Percentiles rank a stretch among this genome's conserved stretches.
phyloP scores from a whole-genome alignment of 2,888 invertebrate species.

The Dicroscelio sp. region DNA sequence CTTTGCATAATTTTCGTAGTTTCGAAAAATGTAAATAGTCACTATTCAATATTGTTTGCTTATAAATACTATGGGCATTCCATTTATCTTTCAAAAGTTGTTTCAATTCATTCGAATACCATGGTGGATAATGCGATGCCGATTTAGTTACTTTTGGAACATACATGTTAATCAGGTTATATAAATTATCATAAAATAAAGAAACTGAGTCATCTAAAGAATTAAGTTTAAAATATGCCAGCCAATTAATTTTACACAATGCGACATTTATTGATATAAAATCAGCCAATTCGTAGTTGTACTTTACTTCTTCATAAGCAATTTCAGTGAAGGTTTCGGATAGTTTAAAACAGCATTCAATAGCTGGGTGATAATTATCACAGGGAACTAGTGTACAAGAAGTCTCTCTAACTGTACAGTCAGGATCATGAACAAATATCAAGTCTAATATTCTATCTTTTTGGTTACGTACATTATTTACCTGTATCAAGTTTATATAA shows the following conservation, averaged over 20 bases:
- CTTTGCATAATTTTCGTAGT: neutral
- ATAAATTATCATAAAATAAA: neutral
- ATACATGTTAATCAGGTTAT: neutral
- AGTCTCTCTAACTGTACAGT: neutral
- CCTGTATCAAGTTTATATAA: neutral
- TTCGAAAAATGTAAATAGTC: neutral
- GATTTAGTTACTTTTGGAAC: neutral
- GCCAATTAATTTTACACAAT: neutral
- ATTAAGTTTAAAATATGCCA: neutral
- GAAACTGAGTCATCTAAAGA: neutral
- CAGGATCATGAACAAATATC: neutral
- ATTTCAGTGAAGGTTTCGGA: neutral
- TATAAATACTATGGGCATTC: neutral
- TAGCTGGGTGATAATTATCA: constrained; percentile 25
- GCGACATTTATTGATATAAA: neutral
- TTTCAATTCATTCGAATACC: neutral
- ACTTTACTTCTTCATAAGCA: neutral
- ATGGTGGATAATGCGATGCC: neutral
- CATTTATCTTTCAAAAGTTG: neutral
- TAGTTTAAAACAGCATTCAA: neutral
- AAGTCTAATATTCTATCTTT: neutral
- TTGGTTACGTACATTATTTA: neutral
- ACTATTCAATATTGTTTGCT: neutral
- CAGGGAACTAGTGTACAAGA: neutral
- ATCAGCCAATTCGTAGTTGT: neutral